Evolutionary conservation across 2,888 invertebrate species (phyloP).

Genomic region (Emmelina monodactyla): DNA sequence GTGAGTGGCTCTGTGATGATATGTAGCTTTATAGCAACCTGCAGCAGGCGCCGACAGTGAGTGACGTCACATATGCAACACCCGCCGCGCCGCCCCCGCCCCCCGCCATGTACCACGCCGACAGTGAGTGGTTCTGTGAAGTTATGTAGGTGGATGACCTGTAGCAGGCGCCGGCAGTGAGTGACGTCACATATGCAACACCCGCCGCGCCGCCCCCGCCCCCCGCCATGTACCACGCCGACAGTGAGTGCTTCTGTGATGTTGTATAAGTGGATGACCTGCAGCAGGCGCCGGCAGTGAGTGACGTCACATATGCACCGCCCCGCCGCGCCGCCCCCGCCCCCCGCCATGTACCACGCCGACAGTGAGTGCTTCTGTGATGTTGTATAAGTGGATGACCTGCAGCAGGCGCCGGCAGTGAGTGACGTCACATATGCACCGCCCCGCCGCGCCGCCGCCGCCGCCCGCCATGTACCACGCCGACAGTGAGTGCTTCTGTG

Average conservation of each 20-base stretch:
- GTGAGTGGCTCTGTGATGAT: conserved; percentile 48
- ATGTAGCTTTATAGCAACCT: too few species aligned
- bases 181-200: too few species aligned
- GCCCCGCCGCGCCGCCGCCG: conserved; percentile 4
- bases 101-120: conserved; percentile 16
- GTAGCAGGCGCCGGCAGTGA: too few species aligned
- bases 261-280: background rate
- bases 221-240: conserved; percentile 16
- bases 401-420: too few species aligned
- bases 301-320: too few species aligned
- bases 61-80: background rate
- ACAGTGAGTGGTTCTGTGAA: conserved; percentile 18
- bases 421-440: too few species aligned
- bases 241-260: conserved; percentile 18
- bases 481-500: conserved; percentile 19
- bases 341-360: conserved; percentile 15
- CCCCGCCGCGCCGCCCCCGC: conserved; percentile 5
- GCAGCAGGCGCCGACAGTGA: conserved; percentile 46
- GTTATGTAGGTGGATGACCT: background rate
- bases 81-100: conserved; percentile 15
- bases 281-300: too few species aligned
- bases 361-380: conserved; percentile 19
- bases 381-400: background rate
- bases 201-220: too few species aligned
- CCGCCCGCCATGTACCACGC: conserved; percentile 15